phyloP scores from a whole-genome alignment of 1,140 invertebrate genomes.

The Brachystomella parvula region DNA sequence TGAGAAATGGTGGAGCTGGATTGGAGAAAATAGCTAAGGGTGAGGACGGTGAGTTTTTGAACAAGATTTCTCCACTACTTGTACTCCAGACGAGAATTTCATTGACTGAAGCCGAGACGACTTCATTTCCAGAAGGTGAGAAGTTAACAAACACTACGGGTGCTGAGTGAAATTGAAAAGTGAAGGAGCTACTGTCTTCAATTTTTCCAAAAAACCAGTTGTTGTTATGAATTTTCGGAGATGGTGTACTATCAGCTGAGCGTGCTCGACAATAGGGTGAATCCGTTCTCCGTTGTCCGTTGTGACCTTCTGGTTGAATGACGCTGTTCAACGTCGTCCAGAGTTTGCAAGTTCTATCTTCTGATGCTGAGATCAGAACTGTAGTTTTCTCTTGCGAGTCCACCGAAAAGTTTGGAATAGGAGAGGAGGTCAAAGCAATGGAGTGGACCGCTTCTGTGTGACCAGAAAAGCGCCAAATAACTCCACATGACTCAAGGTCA shows the following conservation, averaged over 20 bases:
- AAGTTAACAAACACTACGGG: slow-evolving; percentile 25
- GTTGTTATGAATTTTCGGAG: slow-evolving; percentile 26
- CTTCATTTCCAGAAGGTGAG: slow-evolving; percentile 16
- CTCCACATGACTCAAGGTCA: slow-evolving; percentile 32
- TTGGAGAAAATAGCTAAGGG: neutral
- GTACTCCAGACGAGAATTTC: slow-evolving; percentile 32
- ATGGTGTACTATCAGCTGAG: slow-evolving; percentile 15
- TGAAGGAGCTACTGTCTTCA: slow-evolving; percentile 23
- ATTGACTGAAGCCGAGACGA: slow-evolving; percentile 30
- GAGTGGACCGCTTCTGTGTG: slow-evolving; percentile 36
- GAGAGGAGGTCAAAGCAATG: neutral
- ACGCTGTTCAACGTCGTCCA: slow-evolving; percentile 43
- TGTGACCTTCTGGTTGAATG: neutral
- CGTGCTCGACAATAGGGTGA: neutral
- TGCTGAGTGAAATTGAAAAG: slow-evolving; percentile 30
- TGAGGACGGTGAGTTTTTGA: slow-evolving; percentile 22
- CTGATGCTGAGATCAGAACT: slow-evolving; percentile 41
- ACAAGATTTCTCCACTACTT: slow-evolving; percentile 22
- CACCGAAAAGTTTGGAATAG: too few relatives aligned
- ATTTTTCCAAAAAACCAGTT: slow-evolving; percentile 20
- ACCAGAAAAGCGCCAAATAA: slow-evolving; percentile 35
- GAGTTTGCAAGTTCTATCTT: slow-evolving; percentile 49
- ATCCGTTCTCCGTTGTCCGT: neutral
- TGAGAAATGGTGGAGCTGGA: slow-evolving; percentile 15
- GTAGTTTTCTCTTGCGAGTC: slow-evolving; percentile 19